Evolutionary conservation across 2,888 invertebrate species (phyloP).

Genomic region (Leptinotarsa haldemani): DNA sequence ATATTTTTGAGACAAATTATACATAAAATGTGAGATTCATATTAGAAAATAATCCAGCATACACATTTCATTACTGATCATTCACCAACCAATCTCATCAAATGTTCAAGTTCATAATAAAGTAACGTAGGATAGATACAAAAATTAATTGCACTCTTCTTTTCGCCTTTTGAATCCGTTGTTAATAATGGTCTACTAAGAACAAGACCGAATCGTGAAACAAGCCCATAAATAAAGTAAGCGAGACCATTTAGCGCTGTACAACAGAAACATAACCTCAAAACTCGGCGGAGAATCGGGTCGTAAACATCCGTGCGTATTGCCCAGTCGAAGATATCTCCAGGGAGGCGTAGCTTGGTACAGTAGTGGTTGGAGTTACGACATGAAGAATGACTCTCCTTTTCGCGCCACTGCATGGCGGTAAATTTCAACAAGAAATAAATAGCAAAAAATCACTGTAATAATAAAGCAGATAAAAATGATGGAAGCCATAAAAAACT

Average conservation of each 20-base stretch:
- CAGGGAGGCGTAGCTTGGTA: slow-evolving; percentile 38
- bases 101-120: too few relatives aligned
- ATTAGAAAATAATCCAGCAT: too few relatives aligned
- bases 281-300: slow-evolving; percentile 52
- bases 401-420: slow-evolving; percentile 1
- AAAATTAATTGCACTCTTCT: too few relatives aligned
- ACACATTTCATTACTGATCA: too few relatives aligned
- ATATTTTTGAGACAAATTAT: too few relatives aligned
- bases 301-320: slow-evolving; percentile 52
- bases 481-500: neutral
- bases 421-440: neutral
- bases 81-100: too few relatives aligned
- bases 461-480: neutral
- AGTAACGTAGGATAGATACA: too few relatives aligned
- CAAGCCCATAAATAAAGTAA: slow-evolving; percentile 48
- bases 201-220: slow-evolving; percentile 30
- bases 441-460: neutral
- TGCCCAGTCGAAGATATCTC: slow-evolving; percentile 43
- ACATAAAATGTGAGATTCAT: too few relatives aligned
- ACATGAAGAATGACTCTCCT: slow-evolving; percentile 13
- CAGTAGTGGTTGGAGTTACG: slow-evolving; percentile 15
- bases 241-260: slow-evolving; percentile 48
- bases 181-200: neutral
- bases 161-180: neutral
- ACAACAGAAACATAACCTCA: slow-evolving; percentile 53